These are phyloP conservation scores for Rhabditoides inermis DNA, from an alignment of 2,888 invertebrate genomes.

Conservation along the genomic window DNA sequence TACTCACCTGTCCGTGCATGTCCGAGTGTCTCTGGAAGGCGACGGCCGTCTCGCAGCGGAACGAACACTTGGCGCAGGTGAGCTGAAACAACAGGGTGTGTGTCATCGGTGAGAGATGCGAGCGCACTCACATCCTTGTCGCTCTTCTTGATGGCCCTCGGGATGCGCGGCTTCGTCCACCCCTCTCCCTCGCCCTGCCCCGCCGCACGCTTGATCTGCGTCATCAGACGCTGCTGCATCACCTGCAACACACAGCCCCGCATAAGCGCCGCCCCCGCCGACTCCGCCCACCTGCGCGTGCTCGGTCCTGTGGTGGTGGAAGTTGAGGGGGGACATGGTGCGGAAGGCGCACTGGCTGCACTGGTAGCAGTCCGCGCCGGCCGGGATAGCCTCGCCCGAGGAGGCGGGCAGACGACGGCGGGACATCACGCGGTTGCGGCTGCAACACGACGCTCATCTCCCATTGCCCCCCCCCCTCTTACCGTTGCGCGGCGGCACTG, in stretches of 20 bases:
- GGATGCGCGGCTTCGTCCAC: conserved; percentile 4
- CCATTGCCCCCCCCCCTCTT: no score
- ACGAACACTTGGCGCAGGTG: conserved; percentile 21
- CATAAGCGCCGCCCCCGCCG: background rate
- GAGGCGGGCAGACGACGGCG: conserved; percentile 8
- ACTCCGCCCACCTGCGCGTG: conserved; percentile 23
- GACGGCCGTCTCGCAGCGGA: conserved; percentile 24
- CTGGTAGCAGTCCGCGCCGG: conserved; percentile 18
- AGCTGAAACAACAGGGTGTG: conserved; percentile 8
- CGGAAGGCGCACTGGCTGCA: conserved; percentile 29
- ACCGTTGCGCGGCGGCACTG: conserved; percentile 1
- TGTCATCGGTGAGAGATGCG: background rate
- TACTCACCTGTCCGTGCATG: conserved; percentile 19
- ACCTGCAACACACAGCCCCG: conserved; percentile 3
- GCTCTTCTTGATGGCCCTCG: conserved; percentile 5
- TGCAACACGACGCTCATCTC: no score
- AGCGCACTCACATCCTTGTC: conserved; percentile 9
- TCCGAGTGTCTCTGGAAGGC: conserved; percentile 29
- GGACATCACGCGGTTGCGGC: conserved; percentile 21
- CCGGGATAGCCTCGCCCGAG: conserved; percentile 17
- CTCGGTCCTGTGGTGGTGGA: conserved; percentile 21
- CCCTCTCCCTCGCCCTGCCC: conserved; percentile 18
- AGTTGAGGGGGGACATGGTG: conserved; percentile 15
- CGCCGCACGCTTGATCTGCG: conserved; percentile 27
- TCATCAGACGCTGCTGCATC: conserved; percentile 27